A percentile compares a stretch with the other conserved stretches of the same genome.
Evolutionary conservation across 2,888 invertebrate species (phyloP).

Genomic region (Ametastegia equiseti): DNA sequence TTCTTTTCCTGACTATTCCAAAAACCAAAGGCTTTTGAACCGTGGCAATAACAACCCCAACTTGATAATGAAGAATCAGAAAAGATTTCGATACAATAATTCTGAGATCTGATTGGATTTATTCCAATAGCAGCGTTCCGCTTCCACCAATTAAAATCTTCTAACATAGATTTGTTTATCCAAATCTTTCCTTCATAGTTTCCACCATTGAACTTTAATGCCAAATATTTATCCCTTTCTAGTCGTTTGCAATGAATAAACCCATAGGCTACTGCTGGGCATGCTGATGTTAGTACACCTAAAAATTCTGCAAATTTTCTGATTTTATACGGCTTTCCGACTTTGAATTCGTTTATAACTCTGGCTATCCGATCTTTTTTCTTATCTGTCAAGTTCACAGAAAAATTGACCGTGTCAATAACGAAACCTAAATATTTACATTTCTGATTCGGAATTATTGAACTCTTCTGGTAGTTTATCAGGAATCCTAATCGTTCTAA

Average conservation of each 20-base stretch:
- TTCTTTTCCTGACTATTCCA: constrained; percentile 49
- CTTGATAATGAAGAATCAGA: constrained; percentile 55
- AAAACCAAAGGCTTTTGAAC: constrained; percentile 45
- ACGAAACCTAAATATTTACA: constrained; percentile 54
- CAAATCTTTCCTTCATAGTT: constrained; percentile 52
- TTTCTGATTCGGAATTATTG: constrained; percentile 9
- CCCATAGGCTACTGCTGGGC: constrained; percentile 56
- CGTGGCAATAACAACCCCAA: constrained; percentile 55
- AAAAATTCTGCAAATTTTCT: constrained; percentile 46
- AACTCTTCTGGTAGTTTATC: constrained; percentile 54
- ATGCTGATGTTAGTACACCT: constrained; percentile 80
- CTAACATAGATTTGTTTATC: constrained; percentile 41
- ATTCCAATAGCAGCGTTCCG: constrained; percentile 43
- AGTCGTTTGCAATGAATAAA: constrained; percentile 53
- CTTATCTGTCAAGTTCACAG: constrained; percentile 13
- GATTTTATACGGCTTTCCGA: constrained; percentile 50
- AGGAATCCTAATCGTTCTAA: constrained; percentile 53
- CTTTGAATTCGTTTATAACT: constrained; percentile 38
- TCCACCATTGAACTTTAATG: constrained; percentile 51
- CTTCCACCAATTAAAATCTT: constrained; percentile 56
- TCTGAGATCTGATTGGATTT: constrained; percentile 53
- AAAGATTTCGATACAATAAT: constrained; percentile 51
- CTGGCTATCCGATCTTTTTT: constrained; percentile 44
- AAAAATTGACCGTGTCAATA: constrained; percentile 45
- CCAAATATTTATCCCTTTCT: constrained; percentile 54